Conservation (phyloP, 2,113 vertebrate genomes). For the Puma concolor region DNA sequence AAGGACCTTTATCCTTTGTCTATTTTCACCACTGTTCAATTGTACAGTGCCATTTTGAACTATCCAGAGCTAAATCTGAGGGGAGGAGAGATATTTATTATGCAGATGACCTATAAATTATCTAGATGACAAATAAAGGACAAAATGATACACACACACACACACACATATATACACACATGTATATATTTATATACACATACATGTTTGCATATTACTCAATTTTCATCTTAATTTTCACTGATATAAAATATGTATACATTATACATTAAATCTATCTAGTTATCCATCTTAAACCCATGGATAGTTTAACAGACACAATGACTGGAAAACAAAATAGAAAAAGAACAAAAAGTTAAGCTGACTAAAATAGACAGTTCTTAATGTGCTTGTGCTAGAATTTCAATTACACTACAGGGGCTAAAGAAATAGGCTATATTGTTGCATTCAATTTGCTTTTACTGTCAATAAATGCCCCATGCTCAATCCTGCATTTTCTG, state of each 20-base stretch:
- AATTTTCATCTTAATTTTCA: background rate
- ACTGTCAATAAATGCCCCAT: background rate
- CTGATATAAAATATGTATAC: background rate
- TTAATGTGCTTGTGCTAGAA: background rate
- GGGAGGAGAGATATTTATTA: background rate
- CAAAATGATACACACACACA: background rate
- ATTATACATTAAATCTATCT: background rate
- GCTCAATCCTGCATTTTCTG: background rate
- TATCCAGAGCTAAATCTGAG: background rate
- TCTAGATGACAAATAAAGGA: background rate
- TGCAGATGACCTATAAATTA: background rate
- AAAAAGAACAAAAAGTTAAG: background rate
- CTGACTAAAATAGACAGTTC: background rate
- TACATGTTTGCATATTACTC: background rate
- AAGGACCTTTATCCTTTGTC: background rate
- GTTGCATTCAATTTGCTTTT: background rate
- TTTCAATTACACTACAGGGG: background rate
- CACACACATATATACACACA: background rate
- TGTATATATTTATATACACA: background rate
- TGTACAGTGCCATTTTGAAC: background rate
- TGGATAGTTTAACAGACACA: background rate
- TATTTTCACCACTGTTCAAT: background rate
- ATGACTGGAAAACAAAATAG: background rate
- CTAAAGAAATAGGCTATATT: background rate
- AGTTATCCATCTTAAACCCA: background rate